Base-by-base conservation (phyloP, 2,888 invertebrate species). In the Pyrocoelia pectoralis region DNA sequence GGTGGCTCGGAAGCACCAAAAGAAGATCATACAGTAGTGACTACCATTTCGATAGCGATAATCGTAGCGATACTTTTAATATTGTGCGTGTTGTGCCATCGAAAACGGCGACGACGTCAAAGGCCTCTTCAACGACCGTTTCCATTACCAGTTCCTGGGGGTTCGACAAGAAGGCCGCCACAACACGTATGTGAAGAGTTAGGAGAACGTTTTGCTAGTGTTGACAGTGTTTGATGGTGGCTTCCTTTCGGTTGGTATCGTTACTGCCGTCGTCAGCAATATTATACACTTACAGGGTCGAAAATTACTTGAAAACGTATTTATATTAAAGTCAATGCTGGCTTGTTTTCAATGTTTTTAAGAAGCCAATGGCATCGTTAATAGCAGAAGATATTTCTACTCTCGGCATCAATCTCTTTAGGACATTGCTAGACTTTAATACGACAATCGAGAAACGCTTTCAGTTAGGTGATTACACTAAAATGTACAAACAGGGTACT, bases 171-270 rank as follows among this genome's bases (percentile, higher is more conserved):
- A 71, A 72, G 80, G 72, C 77, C 79, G 69, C 76, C 81, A 70
- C 83, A 82, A 69, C 84, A 84, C 73, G 83, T 84, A 66, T 85
- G 85, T 78, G 85, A 85, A 75, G 84, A 84, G 69, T 78, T 85
- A 41, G 85, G 85, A 71, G 85, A 85, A 73, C 82, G 85, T 58
- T 85, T 84, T 75, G 84, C 84, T 66, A 83, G 83, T 75, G 84
- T 84, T 69, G 84, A 85, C 79, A 84, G 84, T 78, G 85, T 85
- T 76, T 85, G 84, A 84, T 82, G 81, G 76, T 76, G 80, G 79
- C 78, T 78, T 72, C 69, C 69, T 68, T 57, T 51, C 60, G 63
- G 63, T 65, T 61, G 58, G 58, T 65, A 62, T 60, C 61, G 59
- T 56, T 67, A 64, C 61, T 58, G 59, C 68, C 72, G 72, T 74